These are phyloP conservation scores for Saiga tatarica DNA, from an alignment of 2,113 vertebrate species.

Conservation along the genomic window DNA sequence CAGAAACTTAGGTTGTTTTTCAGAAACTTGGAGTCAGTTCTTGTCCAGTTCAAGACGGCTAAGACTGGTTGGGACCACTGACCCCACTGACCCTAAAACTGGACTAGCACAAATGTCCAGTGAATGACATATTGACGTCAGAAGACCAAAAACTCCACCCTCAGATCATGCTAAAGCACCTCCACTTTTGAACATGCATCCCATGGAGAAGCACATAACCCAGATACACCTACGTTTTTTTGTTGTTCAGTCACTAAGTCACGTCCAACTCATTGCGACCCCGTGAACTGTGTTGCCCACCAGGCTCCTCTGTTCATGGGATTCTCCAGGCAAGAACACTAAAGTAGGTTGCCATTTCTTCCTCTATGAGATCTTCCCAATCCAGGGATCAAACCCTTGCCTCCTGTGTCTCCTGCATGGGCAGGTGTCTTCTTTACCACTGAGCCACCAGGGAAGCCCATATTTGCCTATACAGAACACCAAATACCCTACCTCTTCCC, in stretches of 20 bases:
- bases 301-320: not conserved
- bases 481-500: not conserved
- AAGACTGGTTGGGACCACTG: not conserved
- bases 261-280: rapidly evolving
- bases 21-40: not conserved
- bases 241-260: not conserved
- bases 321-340: not conserved
- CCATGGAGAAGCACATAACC: not conserved
- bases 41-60: not conserved
- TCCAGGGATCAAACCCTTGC: not conserved
- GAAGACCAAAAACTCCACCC: not conserved
- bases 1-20: not conserved
- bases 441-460: not conserved
- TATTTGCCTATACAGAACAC: not conserved
- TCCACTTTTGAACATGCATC: not conserved
- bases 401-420: not conserved
- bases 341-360: not conserved
- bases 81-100: not conserved
- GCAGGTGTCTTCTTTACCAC: not conserved
- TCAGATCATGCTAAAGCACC: not conserved
- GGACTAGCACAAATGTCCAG: not conserved
- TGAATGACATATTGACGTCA: not conserved
- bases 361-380: not conserved
- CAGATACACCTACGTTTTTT: not conserved
- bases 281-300: not conserved